Base-by-base conservation (phyloP, 2,113 vertebrate genomes). In the Narcine bancroftii region DNA sequence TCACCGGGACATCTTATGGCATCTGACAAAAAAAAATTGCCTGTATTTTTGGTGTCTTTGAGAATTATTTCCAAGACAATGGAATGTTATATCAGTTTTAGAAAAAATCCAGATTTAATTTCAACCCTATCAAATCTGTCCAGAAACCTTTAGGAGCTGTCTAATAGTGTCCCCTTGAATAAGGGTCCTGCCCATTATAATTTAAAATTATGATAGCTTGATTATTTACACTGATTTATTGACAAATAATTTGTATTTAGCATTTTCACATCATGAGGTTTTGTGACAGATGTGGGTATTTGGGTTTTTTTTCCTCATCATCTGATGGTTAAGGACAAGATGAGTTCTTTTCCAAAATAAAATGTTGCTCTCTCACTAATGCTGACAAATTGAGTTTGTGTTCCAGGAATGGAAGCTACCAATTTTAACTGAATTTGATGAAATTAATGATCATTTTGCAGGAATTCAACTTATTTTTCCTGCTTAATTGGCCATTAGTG, bases 191-290 rank as follows among this genome's bases (percentile, higher is more conserved):
- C 47, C 76, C 42, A 79, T 79, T 79, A 79, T 47, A 47, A 47
- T 47, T 79, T 79, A 79, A 47, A 79, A 47, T n/a, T n/a, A n/a
- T n/a, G n/a, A n/a, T 47, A 79, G 47, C 45, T 79, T 47, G 76
- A 79, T 79, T 79, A 79, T 79, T 79, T 79, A 79, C 42, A 79
- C 29, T 79, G 76, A 79, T 79, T 79, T 79, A 79, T 47, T 26
- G 21, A 9, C 42, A 45, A 79, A 9, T 79, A 47, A 53, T 83
- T 83, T 53, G 79, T 33, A 83, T 83, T 53, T 26, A 56, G 79
- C 47, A 2, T 56, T n/a, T 83, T 83, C 33, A 83, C 79, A 26
- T 83, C 50, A 7, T 15, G 79, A 83, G 10, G 79, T 47, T 45
- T 79, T 79, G 42, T 83, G 47, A 83, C 79, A 53, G 79, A 33